Base-by-base conservation (phyloP, 2,888 invertebrate genomes). In the Spisula solida region DNA sequence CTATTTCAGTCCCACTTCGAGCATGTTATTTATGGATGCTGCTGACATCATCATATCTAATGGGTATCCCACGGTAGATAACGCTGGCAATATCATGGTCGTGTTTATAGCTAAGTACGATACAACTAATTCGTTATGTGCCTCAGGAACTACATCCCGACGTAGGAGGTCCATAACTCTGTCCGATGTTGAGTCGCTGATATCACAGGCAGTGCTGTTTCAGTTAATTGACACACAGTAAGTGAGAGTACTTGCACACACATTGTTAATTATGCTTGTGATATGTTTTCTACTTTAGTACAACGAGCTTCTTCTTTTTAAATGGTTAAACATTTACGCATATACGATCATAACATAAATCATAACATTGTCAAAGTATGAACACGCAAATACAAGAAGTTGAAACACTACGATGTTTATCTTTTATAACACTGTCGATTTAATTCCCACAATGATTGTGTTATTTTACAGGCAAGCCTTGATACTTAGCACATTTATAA, bases 181-280 rank as follows among this genome's bases (percentile, higher is more conserved):
- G n/a, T 78, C 66, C 2, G 56, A 48, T 8, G 51, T 51, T 6
- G 89, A 91, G 31, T 41, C 34, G 10, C 70, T 91, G 25, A 55
- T 91, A 56, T 47, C 80, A 10, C 91, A 91, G 66, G 41, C 82
- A 12, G 86, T 84, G 16, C 82, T 91, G 34, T 29, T 90, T 31
- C 29, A 85, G 41, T 60, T 91, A 10, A 81, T 91, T 12, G 79
- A 86, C 60, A 41, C 87, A 55, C 91, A 89, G 91, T 91, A 81
- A 85, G 91, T 86, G 29, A 60, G 10, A n/a, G 14, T 84, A 14
- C 16, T 29, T 10, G 70, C 70, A 20, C 18, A 56, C 4, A 4
- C 12, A 29, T 29, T 29, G 29, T 34, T 18, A 18, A 75, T 75
- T 10, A 18, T 6, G 18, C n/a, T n/a, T n/a, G n/a, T n/a, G n/a